Evolutionary conservation across 1,140 invertebrate genomes (phyloP).

Genomic region (Glomeris maerens): DNA sequence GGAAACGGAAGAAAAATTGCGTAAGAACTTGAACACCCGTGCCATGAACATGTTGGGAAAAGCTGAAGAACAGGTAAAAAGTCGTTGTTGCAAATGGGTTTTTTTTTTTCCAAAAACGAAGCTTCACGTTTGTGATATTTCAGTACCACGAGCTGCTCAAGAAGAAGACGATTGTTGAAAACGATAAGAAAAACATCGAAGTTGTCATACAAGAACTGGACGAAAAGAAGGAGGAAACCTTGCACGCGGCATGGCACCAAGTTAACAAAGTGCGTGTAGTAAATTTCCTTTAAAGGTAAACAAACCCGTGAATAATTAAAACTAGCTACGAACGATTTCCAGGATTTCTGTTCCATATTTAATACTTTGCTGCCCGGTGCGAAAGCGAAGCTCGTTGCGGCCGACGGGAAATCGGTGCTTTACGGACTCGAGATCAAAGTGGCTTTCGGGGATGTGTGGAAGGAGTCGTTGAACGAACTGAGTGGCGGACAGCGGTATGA

Average conservation of each 20-base stretch:
- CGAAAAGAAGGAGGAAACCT: constrained; percentile 67
- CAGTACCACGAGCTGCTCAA: constrained; percentile 61
- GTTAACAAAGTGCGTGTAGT: constrained; percentile 31
- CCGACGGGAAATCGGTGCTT: constrained; percentile 51
- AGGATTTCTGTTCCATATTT: constrained; percentile 96
- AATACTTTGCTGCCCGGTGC: constrained; percentile 77
- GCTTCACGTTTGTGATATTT: constrained; percentile 14
- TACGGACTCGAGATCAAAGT: constrained; percentile 87
- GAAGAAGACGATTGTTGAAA: constrained; percentile 69
- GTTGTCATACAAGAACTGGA: constrained; percentile 75
- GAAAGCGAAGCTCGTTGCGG: constrained; percentile 65
- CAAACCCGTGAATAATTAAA: background rate
- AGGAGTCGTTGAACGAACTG: constrained; percentile 87
- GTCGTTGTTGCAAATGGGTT: constrained; percentile 7
- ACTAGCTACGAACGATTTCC: constrained; percentile 14
- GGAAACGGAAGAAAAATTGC: constrained; percentile 53
- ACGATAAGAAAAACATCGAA: constrained; percentile 67
- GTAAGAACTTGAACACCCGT: constrained; percentile 63
- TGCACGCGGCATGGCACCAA: constrained; percentile 65
- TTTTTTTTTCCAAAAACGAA: constrained; percentile 11
- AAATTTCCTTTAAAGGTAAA: background rate
- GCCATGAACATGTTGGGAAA: constrained; percentile 71
- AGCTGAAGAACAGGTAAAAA: constrained; percentile 61
- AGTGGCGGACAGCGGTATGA: constrained; percentile 76
- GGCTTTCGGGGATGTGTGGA: constrained; percentile 86